phyloP scores from a whole-genome alignment of 2,797 vertebrate species.

The Clangula hyemalis region DNA sequence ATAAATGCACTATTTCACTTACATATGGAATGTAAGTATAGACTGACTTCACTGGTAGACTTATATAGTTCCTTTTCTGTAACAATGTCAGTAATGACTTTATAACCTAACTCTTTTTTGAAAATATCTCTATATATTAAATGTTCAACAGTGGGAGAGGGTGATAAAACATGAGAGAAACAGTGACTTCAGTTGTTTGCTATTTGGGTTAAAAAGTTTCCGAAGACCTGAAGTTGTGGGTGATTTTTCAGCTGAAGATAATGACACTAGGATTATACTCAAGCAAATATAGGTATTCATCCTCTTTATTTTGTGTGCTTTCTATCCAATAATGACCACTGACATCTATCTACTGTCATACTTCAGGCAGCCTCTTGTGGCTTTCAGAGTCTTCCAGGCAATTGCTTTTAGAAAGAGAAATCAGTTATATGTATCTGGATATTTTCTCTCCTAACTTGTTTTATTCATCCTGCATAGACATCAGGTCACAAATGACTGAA shows the following conservation, averaged over 20 bases:
- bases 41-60: neutral
- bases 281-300: neutral
- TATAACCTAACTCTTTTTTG: neutral
- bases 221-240: neutral
- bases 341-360: neutral
- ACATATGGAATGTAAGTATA: neutral
- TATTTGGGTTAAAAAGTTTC: neutral
- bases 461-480: neutral
- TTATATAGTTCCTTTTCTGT: neutral
- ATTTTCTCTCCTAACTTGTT: neutral
- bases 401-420: neutral
- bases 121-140: neutral
- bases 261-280: neutral
- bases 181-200: neutral
- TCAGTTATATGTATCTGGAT: neutral
- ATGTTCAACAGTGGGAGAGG: neutral
- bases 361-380: neutral
- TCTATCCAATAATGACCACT: neutral
- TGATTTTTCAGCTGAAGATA: constrained; percentile 9
- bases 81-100: neutral
- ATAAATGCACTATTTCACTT: constrained; percentile 14
- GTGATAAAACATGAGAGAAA: neutral
- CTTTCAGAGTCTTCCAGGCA: neutral
- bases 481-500: neutral
- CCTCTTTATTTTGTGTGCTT: neutral